Base-by-base conservation (phyloP, 2,113 vertebrate species). In the Glareola pratincola region DNA sequence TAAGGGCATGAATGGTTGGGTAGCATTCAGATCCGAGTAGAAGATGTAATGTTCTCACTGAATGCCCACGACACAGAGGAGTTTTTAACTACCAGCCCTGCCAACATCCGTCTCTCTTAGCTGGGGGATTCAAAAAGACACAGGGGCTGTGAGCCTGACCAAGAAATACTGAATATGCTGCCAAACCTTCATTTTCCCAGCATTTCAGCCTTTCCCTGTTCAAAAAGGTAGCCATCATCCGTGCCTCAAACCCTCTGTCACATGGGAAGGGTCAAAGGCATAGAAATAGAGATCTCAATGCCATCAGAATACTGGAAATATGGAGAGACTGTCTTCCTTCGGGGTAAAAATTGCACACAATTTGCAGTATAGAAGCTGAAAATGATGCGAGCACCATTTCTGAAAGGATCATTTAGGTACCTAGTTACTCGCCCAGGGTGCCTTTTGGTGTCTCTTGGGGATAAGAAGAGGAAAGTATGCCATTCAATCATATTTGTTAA, bases 41-140 rank as follows among this genome's bases (percentile, higher is more conserved):
- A 92, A 91, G 34, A 83, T 94, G 56, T 48, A 72, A 64, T 88
- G 74, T 94, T 95, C 73, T 92, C 41, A 54, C 37, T 92, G 89
- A 94, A 92, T 93, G 79, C 71, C 73, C 73, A 77, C 47, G 59
- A 92, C 53, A 91, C 66, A 72, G 66, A 72, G 60, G 77, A 75
- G 71, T 93, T 94, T 90, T 97, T 71, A 87, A 64, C 76, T 68
- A 48, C 34, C 41, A 62, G 66, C 26, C 45, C 66, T 96, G 87
- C 77, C 92, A 95, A 73, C 29, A 79, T 82, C 76, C 1, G 0
- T 90, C 69, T 73, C 62, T 73, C 37, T 72, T 90, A 92, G 74
- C 62, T 32, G 60, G 12, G 48, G 53, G 45, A 92, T 76, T 74
- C 39, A 85, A 47, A 54, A 85, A 75, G 67, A 68, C 24, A 69